These are phyloP conservation scores for Campoletis raptor DNA, from an alignment of 2,888 invertebrate species.

Conservation along the genomic window DNA sequence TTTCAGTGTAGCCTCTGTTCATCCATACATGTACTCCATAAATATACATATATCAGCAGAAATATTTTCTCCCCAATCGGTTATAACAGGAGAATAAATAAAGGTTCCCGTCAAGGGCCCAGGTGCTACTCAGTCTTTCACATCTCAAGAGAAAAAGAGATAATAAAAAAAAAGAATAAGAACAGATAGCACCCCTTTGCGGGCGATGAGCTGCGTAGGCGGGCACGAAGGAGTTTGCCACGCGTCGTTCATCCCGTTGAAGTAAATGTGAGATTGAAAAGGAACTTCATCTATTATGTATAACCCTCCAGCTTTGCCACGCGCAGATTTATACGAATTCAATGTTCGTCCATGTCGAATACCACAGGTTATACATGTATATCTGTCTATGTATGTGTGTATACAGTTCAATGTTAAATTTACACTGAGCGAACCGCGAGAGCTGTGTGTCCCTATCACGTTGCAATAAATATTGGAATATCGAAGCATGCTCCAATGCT, in stretches of 20 bases:
- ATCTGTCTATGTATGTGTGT: slow-evolving; percentile 10
- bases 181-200: slow-evolving; percentile 8
- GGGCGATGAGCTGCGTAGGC: slow-evolving; percentile 27
- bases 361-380: slow-evolving; percentile 31
- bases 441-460: slow-evolving; percentile 61
- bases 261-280: slow-evolving; percentile 64
- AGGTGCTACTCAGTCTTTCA: slow-evolving; percentile 21
- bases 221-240: slow-evolving; percentile 24
- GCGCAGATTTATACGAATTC: slow-evolving; percentile 68
- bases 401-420: slow-evolving; percentile 63
- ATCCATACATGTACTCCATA: neutral
- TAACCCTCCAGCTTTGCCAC: slow-evolving; percentile 58
- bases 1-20: neutral
- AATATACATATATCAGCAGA: neutral
- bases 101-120: slow-evolving; percentile 31
- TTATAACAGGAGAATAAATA: slow-evolving; percentile 31
- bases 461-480: slow-evolving; percentile 70
- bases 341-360: slow-evolving; percentile 54
- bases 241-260: slow-evolving; percentile 40
- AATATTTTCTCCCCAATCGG: slow-evolving; percentile 6
- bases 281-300: slow-evolving; percentile 70
- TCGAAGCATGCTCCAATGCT: slow-evolving; percentile 64
- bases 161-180: slow-evolving; percentile 15
- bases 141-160: neutral
- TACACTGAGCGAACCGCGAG: slow-evolving; percentile 65